Conservation (phyloP, 2,113 vertebrate species). For the Sinocyclocheilus rhinocerous region DNA sequence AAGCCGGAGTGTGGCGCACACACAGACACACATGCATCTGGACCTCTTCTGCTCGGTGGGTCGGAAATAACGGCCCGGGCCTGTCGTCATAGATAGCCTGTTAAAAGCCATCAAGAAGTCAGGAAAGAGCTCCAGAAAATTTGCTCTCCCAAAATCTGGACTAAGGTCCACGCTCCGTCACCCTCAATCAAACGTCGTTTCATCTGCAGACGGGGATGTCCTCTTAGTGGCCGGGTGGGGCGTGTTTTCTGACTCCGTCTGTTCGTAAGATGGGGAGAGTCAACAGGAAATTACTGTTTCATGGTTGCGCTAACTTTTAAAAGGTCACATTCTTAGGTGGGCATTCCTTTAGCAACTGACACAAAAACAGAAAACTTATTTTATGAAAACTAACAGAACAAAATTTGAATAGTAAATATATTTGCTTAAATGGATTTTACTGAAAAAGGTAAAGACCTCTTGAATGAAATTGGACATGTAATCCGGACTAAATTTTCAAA, state of each 20-base stretch:
- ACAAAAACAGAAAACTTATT: not conserved
- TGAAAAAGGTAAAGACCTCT: no score
- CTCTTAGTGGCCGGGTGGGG: not conserved
- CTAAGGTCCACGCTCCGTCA: conserved; percentile 41
- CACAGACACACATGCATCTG: conserved; percentile 58
- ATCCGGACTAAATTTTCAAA: no score
- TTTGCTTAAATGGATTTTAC: no score
- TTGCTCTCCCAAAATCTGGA: conserved; percentile 17
- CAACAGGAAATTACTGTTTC: conserved; percentile 55
- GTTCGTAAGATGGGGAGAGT: conserved; percentile 34
- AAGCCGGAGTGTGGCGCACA: conserved; percentile 40
- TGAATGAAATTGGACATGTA: no score
- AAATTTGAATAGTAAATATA: no score
- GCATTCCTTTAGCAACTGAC: not conserved
- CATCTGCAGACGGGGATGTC: conserved; percentile 30
- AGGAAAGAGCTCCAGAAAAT: conserved; percentile 45
- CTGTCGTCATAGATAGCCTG: conserved; percentile 51
- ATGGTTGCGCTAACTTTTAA: conserved; percentile 45
- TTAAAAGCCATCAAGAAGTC: conserved; percentile 55
- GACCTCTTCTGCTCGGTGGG: conserved; percentile 49
- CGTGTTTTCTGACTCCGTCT: not conserved
- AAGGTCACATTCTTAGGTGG: conserved; percentile 39
- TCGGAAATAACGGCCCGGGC: conserved; percentile 44
- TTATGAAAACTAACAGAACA: no score
- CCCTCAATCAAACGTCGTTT: conserved; percentile 46